Evolutionary conservation across 2,888 invertebrate genomes (phyloP), one percentile per base, ranked within the genome.

Genomic region (Acrobasis suavella): DNA sequence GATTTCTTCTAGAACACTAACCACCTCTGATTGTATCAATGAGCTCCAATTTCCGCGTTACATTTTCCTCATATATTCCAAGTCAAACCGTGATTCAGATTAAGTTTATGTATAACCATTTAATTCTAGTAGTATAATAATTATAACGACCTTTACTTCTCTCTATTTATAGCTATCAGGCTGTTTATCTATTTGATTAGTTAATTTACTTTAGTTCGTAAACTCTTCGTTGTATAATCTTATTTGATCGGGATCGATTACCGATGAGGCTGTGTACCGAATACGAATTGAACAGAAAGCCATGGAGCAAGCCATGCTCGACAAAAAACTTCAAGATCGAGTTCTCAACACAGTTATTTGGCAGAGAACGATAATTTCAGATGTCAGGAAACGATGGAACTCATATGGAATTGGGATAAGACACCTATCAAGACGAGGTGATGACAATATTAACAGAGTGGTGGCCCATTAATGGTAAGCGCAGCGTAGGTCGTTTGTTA

Each of bases 1-100:
- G 65, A 68, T 65, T 60, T 70, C 62, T 68, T 72, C 73, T 71
- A 72, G 68, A 71, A 69, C 66, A 71, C 51, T 60, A 68, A 50
- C 70, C 32, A 32, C 32, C 32, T 32, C 32, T 32, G 32, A 68
- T 68, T 65, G 64, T 66, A 60, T 64, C 62, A 63, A 69, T 67
- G n/a, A 32, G 50, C 51, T 39, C n/a, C 7, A 51, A 60, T 60
- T 60, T 60, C 42, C 60, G 60, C 42, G 16, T 39, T 16, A 39
- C 7, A 37, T 51, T 60, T 60, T 50, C 49, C 50, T 60, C 10
- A 39, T 39, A 15, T 9, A 15, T 9, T 42, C 54, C 12, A 54
- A n/a, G 16, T 56, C 12, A 39, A 9, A 39, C 39, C 17, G 16
- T 55, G 15, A 38, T 39, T 56, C 17, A 42, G 42, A 1, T 46